phyloP scores from a whole-genome alignment of 2,888 invertebrate species.

The Drosophila paucipuncta region DNA sequence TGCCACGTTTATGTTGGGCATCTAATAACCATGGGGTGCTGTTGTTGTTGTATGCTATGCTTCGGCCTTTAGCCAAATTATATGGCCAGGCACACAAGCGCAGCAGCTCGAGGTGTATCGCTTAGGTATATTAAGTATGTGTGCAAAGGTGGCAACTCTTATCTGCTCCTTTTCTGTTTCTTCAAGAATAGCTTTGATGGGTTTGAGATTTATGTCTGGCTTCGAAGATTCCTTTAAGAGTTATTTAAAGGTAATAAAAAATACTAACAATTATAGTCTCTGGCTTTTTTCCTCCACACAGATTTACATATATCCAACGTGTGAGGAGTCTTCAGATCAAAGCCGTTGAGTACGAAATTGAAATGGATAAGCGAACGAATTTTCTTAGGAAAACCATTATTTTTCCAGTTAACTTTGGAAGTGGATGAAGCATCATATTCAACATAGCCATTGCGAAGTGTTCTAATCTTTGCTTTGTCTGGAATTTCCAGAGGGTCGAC shows the following conservation, averaged over 20 bases:
- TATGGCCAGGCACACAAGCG: slow-evolving; percentile 54
- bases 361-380: not conserved
- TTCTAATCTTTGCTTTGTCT: not conserved
- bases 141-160: slow-evolving; percentile 38
- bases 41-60: slow-evolving; percentile 32
- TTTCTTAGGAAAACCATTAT: not conserved
- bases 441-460: not conserved
- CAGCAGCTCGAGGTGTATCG: slow-evolving; percentile 36
- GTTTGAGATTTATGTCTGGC: slow-evolving; percentile 24
- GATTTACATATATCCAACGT: not conserved
- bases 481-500: not conserved
- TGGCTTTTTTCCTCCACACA: not conserved
- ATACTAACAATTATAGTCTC: slow-evolving; percentile 22
- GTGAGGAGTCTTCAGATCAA: not conserved
- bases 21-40: slow-evolving; percentile 79
- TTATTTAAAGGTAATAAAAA: slow-evolving; percentile 11
- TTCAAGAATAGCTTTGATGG: slow-evolving; percentile 30
- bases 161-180: slow-evolving; percentile 19
- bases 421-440: not conserved
- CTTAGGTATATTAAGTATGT: slow-evolving; percentile 24
- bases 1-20: slow-evolving; percentile 65
- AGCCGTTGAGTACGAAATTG: not conserved
- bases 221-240: slow-evolving; percentile 15
- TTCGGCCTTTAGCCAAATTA: slow-evolving; percentile 75
- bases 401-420: not conserved